Percentiles rank a stretch among this genome's conserved stretches.
These are phyloP conservation scores for Sander lucioperca DNA, from an alignment of 2,113 vertebrate genomes.

Conservation along the genomic window DNA sequence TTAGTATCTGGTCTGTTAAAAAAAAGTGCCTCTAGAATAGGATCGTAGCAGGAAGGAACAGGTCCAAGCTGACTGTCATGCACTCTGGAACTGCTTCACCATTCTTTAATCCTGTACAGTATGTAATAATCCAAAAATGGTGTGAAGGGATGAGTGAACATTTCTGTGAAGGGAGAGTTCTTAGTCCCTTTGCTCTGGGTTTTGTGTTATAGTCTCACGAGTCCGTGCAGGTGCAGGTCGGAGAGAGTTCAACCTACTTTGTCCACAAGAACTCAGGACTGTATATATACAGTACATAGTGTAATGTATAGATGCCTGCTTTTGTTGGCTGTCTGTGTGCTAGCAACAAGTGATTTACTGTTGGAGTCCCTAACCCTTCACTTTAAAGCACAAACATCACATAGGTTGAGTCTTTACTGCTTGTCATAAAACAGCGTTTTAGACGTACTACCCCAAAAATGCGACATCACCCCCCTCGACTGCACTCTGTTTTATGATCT, in stretches of 20 bases:
- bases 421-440: constrained; percentile 1
- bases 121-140: constrained; percentile 43
- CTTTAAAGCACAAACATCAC: constrained; percentile 3
- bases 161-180: constrained; percentile 29
- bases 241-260: constrained; percentile 28
- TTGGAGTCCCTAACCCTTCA: not conserved
- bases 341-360: not conserved
- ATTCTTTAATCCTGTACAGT: constrained; percentile 59
- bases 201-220: not conserved
- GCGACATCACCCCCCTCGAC: not conserved
- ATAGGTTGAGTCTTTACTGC: constrained; percentile 8
- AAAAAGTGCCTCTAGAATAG: not conserved
- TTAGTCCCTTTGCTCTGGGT: constrained; percentile 14
- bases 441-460: not conserved
- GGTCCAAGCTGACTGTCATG: constrained; percentile 22
- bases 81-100: not conserved
- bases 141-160: constrained; percentile 28
- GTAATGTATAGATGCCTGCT: not conserved
- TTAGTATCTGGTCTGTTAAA: constrained; percentile 14
- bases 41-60: constrained; percentile 2
- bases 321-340: not conserved
- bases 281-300: not conserved
- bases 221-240: constrained; percentile 7
- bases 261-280: not conserved
- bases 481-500: not conserved